Conservation (phyloP, 2,888 invertebrate species). For the Tetanocera ferruginea region DNA sequence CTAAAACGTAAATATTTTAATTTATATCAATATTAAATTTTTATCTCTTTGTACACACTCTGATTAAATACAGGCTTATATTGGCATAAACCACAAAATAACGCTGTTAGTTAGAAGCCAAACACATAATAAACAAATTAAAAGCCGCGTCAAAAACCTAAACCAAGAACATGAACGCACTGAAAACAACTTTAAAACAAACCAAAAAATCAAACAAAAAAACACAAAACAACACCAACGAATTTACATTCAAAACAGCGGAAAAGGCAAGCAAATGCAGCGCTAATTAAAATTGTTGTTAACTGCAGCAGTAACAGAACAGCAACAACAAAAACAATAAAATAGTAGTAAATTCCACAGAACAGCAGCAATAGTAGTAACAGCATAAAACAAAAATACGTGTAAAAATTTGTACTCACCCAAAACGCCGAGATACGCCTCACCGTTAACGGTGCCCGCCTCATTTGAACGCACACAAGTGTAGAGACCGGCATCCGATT, state of each 20-base stretch:
- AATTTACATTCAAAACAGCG: constrained; percentile 26
- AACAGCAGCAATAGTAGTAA: constrained; percentile 16
- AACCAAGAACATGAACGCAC: not conserved
- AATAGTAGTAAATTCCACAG: not conserved
- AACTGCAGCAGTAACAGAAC: not conserved
- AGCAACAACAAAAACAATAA: not conserved
- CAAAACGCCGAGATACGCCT: constrained; percentile 85
- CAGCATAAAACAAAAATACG: not conserved
- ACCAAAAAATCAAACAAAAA: not conserved
- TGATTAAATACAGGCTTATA: too few relatives aligned
- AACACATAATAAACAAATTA: too few relatives aligned
- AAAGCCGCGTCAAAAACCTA: too few relatives aligned
- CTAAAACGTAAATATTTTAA: too few relatives aligned
- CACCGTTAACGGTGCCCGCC: constrained; percentile 87
- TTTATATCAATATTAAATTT: too few relatives aligned
- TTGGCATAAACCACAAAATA: not conserved
- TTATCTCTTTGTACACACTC: too few relatives aligned
- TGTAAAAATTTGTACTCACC: constrained; percentile 72
- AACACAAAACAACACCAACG: not conserved
- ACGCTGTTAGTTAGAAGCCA: too few relatives aligned
- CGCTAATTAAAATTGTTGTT: constrained; percentile 30
- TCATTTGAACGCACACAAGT: constrained; percentile 91
- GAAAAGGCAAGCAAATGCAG: not conserved
- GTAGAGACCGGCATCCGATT: constrained; percentile 89
- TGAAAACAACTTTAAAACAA: not conserved